Percentiles rank a stretch among this genome's conserved stretches.
Evolutionary conservation across 2,888 invertebrate species (phyloP).

Genomic region (Nipponacmea schrenckii): DNA sequence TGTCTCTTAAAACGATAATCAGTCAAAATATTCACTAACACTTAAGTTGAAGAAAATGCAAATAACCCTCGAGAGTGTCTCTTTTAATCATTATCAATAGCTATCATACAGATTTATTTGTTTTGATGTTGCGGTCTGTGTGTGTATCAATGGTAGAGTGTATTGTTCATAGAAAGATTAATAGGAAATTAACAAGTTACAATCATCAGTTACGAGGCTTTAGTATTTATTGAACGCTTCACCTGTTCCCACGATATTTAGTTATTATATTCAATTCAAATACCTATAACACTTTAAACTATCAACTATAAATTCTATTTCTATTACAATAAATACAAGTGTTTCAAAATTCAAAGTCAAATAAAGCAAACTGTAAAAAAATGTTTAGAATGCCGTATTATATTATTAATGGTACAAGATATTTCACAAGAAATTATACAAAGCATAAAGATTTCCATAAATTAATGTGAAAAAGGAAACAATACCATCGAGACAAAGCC

Average conservation of each 20-base stretch:
- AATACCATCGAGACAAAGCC: too few species aligned
- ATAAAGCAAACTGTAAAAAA: too few species aligned
- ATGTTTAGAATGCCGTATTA: too few species aligned
- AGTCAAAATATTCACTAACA: conserved; percentile 7
- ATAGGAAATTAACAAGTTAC: neutral
- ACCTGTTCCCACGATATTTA: neutral
- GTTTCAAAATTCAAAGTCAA: too few species aligned
- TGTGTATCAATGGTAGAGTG: neutral
- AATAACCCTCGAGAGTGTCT: conserved; percentile 3
- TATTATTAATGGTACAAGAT: too few species aligned
- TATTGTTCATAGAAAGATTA: neutral
- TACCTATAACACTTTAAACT: neutral
- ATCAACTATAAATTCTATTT: too few species aligned
- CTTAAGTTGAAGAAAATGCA: neutral
- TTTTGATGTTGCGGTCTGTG: neutral
- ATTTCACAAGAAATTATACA: too few species aligned
- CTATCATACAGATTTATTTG: neutral
- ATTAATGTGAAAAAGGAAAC: too few species aligned
- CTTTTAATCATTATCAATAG: too few species aligned
- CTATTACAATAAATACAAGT: too few species aligned
- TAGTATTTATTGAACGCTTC: neutral
- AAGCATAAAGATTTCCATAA: too few species aligned
- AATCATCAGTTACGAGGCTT: neutral
- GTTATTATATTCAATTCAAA: neutral
- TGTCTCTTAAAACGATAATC: neutral